Evolutionary conservation across 2,113 vertebrate species (phyloP).

Genomic region (Fregata magnificens): DNA sequence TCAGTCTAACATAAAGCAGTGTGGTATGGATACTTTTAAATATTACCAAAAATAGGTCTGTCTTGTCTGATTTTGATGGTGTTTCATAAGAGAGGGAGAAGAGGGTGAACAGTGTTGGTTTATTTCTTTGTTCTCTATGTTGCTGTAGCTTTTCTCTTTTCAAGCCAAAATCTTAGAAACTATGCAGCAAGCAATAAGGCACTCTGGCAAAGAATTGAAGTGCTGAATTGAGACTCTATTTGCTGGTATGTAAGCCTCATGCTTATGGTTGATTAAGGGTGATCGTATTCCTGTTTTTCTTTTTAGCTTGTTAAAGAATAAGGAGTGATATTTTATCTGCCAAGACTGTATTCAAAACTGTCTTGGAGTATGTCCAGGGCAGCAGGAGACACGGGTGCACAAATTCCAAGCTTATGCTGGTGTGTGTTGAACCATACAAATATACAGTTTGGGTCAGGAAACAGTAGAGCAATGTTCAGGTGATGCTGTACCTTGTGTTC

Average conservation of each 20-base stretch:
- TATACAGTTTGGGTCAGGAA: neutral
- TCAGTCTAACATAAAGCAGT: neutral
- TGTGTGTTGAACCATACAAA: neutral
- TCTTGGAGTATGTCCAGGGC: neutral
- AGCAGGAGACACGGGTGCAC: neutral
- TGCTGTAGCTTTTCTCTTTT: neutral
- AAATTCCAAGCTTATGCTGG: neutral
- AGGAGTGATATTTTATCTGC: neutral
- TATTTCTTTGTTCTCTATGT: neutral
- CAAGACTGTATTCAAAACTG: neutral
- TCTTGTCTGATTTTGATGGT: neutral
- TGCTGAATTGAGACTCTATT: neutral
- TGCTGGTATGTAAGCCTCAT: neutral
- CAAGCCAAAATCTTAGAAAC: neutral
- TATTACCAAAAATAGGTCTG: neutral
- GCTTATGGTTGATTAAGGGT: neutral
- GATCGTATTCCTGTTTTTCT: neutral
- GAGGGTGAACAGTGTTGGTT: neutral
- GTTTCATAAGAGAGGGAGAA: neutral
- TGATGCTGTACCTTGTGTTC: neutral
- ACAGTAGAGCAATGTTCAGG: too few relatives aligned
- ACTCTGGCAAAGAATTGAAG: neutral
- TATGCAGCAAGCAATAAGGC: neutral
- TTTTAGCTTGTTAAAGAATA: neutral
- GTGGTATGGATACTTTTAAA: neutral